phyloP scores from a whole-genome alignment of 2,797 vertebrate genomes.

The Sebastiscus albofasciatus region DNA sequence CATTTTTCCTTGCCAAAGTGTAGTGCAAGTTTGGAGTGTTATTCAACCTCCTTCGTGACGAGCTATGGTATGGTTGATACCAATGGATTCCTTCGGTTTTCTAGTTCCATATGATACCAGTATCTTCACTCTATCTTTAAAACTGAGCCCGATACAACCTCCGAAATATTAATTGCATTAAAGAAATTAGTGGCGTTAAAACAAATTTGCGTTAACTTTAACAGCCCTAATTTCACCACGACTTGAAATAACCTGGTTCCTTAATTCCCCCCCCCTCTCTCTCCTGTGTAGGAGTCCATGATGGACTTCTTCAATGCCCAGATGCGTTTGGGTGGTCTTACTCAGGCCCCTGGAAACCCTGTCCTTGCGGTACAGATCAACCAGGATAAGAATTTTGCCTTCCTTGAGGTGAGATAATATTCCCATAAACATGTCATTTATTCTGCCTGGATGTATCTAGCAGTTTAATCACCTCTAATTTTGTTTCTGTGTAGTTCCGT shows the following conservation, averaged over 20 bases:
- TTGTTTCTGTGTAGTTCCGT: slow-evolving; percentile 84
- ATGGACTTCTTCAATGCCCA: slow-evolving; percentile 98
- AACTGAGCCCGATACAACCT: no score
- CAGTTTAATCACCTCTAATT: background rate
- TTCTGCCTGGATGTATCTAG: background rate
- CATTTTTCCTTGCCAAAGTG: no score
- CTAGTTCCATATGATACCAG: no score
- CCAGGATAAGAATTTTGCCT: slow-evolving; percentile 97
- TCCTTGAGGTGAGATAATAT: slow-evolving; percentile 86
- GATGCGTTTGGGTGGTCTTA: slow-evolving; percentile 93
- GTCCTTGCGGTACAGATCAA: slow-evolving; percentile 97
- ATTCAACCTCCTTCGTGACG: no score
- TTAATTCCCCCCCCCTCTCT: background rate
- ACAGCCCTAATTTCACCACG: no score
- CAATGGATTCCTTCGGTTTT: no score
- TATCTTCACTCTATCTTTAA: no score
- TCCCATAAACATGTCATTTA: background rate
- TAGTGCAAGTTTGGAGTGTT: no score
- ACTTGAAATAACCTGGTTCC: background rate
- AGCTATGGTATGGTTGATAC: no score
- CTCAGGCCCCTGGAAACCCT: slow-evolving; percentile 93
- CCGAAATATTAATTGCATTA: no score
- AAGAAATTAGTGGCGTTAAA: no score
- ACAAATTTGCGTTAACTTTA: no score
- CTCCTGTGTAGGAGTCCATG: slow-evolving; percentile 90